Percentiles rank a stretch among this genome's conserved stretches.
Evolutionary conservation across 2,888 invertebrate species (phyloP).

Genomic region (Melinopterus prodromus): DNA sequence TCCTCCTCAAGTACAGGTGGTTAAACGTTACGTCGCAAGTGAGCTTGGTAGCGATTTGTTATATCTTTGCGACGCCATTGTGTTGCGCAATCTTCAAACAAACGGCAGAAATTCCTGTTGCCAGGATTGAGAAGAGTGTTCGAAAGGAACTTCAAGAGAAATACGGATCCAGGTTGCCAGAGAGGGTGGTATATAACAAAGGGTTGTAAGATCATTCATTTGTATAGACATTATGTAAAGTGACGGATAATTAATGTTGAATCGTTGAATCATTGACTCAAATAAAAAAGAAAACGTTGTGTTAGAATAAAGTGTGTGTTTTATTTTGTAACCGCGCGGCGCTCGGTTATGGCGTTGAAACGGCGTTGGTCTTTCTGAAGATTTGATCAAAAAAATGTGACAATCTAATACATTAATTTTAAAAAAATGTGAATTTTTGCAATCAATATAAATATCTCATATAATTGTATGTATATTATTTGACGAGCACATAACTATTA

Average conservation of each 20-base stretch:
- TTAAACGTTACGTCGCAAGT: slow-evolving; percentile 80
- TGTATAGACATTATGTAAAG: neutral
- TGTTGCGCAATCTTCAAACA: slow-evolving; percentile 97
- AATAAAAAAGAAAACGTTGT: neutral
- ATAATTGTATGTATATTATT: no score
- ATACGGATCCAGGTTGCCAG: slow-evolving; percentile 20
- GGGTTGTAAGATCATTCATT: slow-evolving; percentile 18
- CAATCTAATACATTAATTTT: no score
- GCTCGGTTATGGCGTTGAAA: no score
- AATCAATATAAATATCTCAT: no score
- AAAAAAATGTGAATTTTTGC: no score
- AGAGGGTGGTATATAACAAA: slow-evolving; percentile 25
- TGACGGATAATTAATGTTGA: neutral
- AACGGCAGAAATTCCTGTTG: slow-evolving; percentile 74
- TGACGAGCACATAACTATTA: no score
- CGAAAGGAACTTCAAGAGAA: slow-evolving; percentile 13
- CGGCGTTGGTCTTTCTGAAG: no score
- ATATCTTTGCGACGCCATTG: slow-evolving; percentile 94
- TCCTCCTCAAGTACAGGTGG: slow-evolving; percentile 71
- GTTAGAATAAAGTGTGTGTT: neutral
- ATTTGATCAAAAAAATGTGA: no score
- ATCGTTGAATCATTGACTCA: neutral
- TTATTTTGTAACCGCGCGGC: neutral
- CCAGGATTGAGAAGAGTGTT: slow-evolving; percentile 78
- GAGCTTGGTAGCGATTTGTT: slow-evolving; percentile 70